Percentiles rank a stretch among this genome's conserved stretches.
Evolutionary conservation across 92 coral and sea anemone species (phyloP).

Genomic region (Umimayanthus chanpuru): DNA sequence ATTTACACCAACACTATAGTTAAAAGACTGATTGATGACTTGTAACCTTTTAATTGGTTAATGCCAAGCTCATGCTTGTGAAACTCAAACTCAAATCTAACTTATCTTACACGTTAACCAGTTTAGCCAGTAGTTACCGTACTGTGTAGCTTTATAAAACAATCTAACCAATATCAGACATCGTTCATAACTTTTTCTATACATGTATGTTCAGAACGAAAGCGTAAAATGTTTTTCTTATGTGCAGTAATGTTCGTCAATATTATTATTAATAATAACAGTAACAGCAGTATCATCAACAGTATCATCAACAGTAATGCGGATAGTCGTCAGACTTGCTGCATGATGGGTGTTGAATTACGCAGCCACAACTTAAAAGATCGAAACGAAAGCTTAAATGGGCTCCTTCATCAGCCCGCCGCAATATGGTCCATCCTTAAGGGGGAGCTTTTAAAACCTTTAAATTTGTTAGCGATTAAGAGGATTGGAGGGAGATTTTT

Average conservation of each 20-base stretch:
- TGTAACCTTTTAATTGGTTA: neutral
- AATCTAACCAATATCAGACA: neutral
- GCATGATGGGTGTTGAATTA: too few relatives aligned
- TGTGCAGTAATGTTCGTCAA: neutral
- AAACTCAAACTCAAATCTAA: constrained; percentile 39
- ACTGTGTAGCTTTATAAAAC: neutral
- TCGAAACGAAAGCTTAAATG: too few relatives aligned
- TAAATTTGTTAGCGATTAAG: too few relatives aligned
- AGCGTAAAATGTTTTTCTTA: neutral
- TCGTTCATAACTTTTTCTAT: neutral
- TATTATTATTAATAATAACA: too few relatives aligned
- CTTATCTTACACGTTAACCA: neutral
- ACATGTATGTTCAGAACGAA: neutral
- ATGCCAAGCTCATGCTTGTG: neutral
- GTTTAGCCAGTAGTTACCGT: neutral
- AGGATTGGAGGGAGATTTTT: too few relatives aligned
- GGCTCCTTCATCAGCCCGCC: too few relatives aligned
- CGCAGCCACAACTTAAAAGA: too few relatives aligned
- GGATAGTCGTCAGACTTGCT: too few relatives aligned
- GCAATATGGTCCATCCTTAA: too few relatives aligned
- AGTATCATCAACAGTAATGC: too few relatives aligned
- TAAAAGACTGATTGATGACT: neutral
- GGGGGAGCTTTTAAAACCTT: too few relatives aligned
- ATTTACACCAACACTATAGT: neutral
- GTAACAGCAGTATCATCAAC: too few relatives aligned